Conservation (phyloP, 53 echinoderm and acorn worm species). For the Henricia sp. region DNA sequence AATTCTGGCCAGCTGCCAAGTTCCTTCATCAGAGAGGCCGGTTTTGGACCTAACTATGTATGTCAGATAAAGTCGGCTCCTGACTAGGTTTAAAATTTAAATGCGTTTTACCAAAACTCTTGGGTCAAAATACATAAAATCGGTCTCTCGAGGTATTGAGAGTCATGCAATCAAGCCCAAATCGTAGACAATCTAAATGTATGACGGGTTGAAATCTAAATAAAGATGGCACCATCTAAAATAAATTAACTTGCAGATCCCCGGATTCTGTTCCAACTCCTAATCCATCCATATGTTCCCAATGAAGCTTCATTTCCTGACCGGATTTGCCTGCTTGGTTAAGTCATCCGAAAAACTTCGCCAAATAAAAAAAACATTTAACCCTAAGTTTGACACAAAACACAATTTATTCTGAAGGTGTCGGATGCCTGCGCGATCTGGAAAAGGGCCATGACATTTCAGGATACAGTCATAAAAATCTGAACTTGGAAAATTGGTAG, state of each 20-base stretch:
- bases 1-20: background rate
- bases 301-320: constrained; percentile 52
- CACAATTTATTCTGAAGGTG: background rate
- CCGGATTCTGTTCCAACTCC: constrained; percentile 25
- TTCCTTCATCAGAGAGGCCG: no score
- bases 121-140: no score
- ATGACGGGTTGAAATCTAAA: background rate
- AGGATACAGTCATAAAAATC: background rate
- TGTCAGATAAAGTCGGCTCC: no score
- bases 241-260: constrained; percentile 33
- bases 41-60: no score
- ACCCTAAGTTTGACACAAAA: constrained; percentile 14
- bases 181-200: background rate
- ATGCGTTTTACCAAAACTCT: no score
- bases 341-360: background rate
- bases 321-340: background rate
- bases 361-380: background rate
- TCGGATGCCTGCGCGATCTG: background rate
- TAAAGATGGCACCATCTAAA: constrained; percentile 52
- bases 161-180: no score
- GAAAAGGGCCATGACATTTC: constrained; percentile 13
- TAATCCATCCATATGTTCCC: constrained; percentile 28
- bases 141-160: no score
- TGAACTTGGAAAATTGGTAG: constrained; percentile 14
- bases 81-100: no score